Evolutionary conservation across 1,140 invertebrate genomes (phyloP).

Genomic region (Cyrtorhinus lividipennis): DNA sequence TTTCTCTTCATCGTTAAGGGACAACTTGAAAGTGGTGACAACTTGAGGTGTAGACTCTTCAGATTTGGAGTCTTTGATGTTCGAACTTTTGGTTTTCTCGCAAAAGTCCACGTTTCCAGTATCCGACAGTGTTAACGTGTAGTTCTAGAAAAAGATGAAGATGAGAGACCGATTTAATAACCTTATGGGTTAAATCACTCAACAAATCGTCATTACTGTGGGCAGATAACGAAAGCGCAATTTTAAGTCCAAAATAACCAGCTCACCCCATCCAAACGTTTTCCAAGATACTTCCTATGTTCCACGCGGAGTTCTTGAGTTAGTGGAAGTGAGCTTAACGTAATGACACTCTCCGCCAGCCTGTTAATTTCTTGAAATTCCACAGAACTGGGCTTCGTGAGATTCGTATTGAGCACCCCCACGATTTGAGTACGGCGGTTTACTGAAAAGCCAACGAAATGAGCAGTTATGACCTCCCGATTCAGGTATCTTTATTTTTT

Average conservation of each 20-base stretch:
- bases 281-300: not conserved
- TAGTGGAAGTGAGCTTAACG: not conserved
- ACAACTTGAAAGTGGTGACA: slow-evolving; percentile 16
- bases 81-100: not conserved
- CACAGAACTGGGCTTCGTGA: not conserved
- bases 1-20: slow-evolving; percentile 17
- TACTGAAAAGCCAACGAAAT: not conserved
- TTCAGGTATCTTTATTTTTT: too few relatives aligned
- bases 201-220: not conserved
- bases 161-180: not conserved
- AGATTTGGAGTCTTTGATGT: not conserved
- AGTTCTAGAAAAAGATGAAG: not conserved
- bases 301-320: not conserved
- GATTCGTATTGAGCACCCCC: not conserved
- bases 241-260: too few relatives aligned
- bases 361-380: slow-evolving; percentile 8
- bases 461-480: not conserved
- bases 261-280: not conserved
- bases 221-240: too few relatives aligned
- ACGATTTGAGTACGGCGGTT: slow-evolving; percentile 1
- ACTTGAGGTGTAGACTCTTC: not conserved
- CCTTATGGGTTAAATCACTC: not conserved
- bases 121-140: too few relatives aligned
- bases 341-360: not conserved
- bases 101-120: too few relatives aligned